These are phyloP conservation scores for Aphidius gifuensis DNA, from an alignment of 1,140 invertebrate genomes.

Conservation along the genomic window DNA sequence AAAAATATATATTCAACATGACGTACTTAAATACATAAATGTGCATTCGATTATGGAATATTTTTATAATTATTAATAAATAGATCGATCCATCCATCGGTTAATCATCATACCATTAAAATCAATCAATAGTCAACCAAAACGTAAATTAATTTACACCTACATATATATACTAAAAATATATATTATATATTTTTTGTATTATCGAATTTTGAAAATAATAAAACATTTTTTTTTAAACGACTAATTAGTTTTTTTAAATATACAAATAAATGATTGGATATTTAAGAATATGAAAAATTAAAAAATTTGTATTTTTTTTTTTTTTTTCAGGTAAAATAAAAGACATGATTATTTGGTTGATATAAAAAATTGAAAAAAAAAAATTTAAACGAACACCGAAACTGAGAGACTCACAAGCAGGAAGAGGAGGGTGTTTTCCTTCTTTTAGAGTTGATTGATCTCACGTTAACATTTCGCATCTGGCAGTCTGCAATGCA, in stretches of 20 bases:
- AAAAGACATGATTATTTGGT: constrained; percentile 31
- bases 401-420: constrained; percentile 68
- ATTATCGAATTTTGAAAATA: too few relatives aligned
- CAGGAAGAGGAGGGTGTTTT: constrained; percentile 67
- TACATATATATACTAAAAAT: constrained; percentile 21
- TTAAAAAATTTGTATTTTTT: constrained; percentile 20
- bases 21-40: too few relatives aligned
- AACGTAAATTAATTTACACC: constrained; percentile 18
- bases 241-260: constrained; percentile 24
- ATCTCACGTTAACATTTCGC: constrained; percentile 73
- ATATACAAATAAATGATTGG: constrained; percentile 21
- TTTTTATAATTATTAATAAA: constrained; percentile 25
- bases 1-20: constrained; percentile 21
- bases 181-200: constrained; percentile 16
- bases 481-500: constrained; percentile 72
- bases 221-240: too few relatives aligned
- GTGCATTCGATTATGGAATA: constrained; percentile 17
- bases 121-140: constrained; percentile 22
- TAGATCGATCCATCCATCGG: constrained; percentile 44
- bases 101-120: constrained; percentile 30
- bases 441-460: constrained; percentile 70
- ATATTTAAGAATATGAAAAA: constrained; percentile 16
- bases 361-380: constrained; percentile 36
- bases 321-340: constrained; percentile 24
- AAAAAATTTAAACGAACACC: constrained; percentile 55